phyloP scores from a whole-genome alignment of 2,797 vertebrate genomes.

The Anas bernieri region DNA sequence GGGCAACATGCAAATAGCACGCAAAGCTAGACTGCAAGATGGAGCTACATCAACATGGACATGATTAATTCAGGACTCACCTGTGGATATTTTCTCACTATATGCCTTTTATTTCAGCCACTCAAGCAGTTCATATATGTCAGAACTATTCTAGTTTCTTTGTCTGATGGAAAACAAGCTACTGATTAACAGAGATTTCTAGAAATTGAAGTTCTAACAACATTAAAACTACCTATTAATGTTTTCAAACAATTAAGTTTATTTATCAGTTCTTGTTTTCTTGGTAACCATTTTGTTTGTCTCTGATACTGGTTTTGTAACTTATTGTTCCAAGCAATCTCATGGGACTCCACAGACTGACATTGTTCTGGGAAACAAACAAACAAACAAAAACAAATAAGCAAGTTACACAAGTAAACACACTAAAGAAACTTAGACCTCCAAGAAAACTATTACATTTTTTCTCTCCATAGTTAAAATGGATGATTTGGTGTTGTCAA shows the following conservation, averaged over 20 bases:
- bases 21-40: not conserved
- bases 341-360: not conserved
- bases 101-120: not conserved
- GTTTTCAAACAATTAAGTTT: not conserved
- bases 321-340: not conserved
- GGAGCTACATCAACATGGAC: not conserved
- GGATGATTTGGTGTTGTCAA: not conserved
- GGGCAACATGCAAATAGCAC: not conserved
- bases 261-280: not conserved
- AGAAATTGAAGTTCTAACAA: not conserved
- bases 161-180: not conserved
- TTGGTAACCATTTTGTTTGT: not conserved
- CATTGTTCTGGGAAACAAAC: not conserved
- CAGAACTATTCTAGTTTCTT: not conserved
- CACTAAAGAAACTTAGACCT: not conserved
- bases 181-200: not conserved
- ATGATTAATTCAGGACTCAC: not conserved
- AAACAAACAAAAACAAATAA: not conserved
- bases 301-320: not conserved
- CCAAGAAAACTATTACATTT: not conserved
- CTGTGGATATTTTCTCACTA: not conserved
- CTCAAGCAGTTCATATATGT: not conserved
- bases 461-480: not conserved
- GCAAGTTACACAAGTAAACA: rapidly evolving
- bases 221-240: not conserved